A percentile compares a stretch with the other conserved stretches of the same genome.
phyloP scores from a whole-genome alignment of 2,888 invertebrate species.

The Eupithecia insigniata region DNA sequence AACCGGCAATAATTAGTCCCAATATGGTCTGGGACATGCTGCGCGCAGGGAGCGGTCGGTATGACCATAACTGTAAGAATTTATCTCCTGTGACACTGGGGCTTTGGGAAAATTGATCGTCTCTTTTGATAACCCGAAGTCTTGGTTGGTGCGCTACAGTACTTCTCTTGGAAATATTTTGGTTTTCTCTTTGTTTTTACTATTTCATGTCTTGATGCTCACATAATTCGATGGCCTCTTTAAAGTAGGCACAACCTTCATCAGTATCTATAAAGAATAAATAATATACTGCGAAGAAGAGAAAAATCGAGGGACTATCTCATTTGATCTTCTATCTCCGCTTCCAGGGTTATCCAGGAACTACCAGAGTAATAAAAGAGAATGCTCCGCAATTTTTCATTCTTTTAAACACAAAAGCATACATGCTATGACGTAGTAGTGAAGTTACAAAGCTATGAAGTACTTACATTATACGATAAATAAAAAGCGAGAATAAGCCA shows the following conservation, averaged over 20 bases:
- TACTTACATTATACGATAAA: too few relatives aligned
- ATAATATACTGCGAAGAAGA: too few relatives aligned
- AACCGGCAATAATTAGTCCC: constrained; percentile 32
- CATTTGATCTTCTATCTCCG: neutral
- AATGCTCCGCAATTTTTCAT: too few relatives aligned
- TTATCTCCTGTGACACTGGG: constrained; percentile 44
- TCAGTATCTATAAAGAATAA: too few relatives aligned
- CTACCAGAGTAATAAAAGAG: neutral
- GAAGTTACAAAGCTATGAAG: too few relatives aligned
- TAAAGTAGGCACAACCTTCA: too few relatives aligned
- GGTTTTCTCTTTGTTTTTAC: neutral
- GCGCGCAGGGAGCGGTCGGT: constrained; percentile 46
- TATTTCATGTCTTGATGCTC: neutral
- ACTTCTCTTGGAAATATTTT: neutral
- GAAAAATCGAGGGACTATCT: neutral
- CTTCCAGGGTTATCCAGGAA: neutral
- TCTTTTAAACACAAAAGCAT: too few relatives aligned
- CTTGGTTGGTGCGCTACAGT: neutral
- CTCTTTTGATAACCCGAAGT: constrained; percentile 43
- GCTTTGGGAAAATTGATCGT: constrained; percentile 29
- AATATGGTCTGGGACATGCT: constrained; percentile 43
- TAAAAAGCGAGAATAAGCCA: too few relatives aligned
- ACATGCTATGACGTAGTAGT: too few relatives aligned
- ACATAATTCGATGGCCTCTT: neutral
- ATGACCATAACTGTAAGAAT: constrained; percentile 49